Evolutionary conservation across 30 jellyfish, hydroid and myxozoan species (phyloP), one percentile per base, ranked within the genome.

Genomic region (Sanderia malayensis): DNA sequence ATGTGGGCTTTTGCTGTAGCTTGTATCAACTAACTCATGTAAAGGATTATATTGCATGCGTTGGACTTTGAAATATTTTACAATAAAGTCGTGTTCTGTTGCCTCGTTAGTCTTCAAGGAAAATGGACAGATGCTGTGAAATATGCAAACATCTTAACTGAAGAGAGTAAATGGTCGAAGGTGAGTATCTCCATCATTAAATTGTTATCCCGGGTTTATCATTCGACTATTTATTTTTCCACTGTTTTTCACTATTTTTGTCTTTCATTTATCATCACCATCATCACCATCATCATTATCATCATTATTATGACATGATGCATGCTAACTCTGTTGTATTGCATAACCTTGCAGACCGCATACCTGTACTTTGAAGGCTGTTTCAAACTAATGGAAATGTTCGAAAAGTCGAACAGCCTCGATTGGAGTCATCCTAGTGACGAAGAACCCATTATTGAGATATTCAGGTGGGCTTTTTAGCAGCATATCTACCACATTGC

Each of bases 91-190:
- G 30, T 18, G n/a, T 44, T 37, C 45, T 75, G 53, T 13, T 4
- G 10, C 22, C 58, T 45, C 1, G 29, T 4, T 44, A 90, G 98
- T 44, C 79, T 90, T 47, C 79, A 90, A 65, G 88, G 87, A 24
- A 77, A 76, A 9, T 90, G 98, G 98, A 7, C 46, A 31, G 81
- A 72, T 8, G 98, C 96, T 2, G 94, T 83, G 7, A 70, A 70
- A 1, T 80, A 44, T 84, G 98, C 98, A 4, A 69, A 53, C 28
- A 64, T 57, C 19, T 68, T 90, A 28, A 63, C 96, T 17, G 33
- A 15, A n/a, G 98, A 90, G 60, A 90, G 98, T 74, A 90, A 90
- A 74, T 90, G 98, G 98, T 90, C 98, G 27, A 90, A 90, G 82
- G 98, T 77, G 62, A 20, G 69, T 55, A 22, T 21, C 24, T n/a